These are phyloP conservation scores for Chironomus striatipennis DNA, from an alignment of 1,140 invertebrate genomes.

Conservation along the genomic window DNA sequence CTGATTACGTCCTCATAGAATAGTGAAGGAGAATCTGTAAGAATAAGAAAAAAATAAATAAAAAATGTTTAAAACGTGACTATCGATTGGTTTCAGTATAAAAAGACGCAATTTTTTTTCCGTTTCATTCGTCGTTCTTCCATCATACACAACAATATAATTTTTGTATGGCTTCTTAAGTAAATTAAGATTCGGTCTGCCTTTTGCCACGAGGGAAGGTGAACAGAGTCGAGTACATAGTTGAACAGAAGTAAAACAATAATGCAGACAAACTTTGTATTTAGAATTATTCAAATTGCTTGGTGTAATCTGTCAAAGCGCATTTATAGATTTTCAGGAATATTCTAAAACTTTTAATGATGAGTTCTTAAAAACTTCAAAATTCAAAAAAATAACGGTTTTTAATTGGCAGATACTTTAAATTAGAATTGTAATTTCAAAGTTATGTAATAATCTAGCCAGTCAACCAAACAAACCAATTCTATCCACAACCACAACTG, in stretches of 20 bases:
- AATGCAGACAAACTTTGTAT: not conserved
- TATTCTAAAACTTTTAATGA: too few relatives aligned
- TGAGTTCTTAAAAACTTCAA: too few relatives aligned
- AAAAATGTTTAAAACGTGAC: conserved; percentile 19
- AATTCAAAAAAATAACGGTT: too few relatives aligned
- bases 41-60: not conserved
- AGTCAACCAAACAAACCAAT: too few relatives aligned
- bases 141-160: not conserved
- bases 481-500: too few relatives aligned
- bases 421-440: too few relatives aligned
- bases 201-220: not conserved
- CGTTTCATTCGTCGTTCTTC: conserved; percentile 7
- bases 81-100: conserved; percentile 24
- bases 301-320: too few relatives aligned
- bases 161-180: conserved; percentile 18
- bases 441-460: too few relatives aligned
- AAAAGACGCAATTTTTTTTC: not conserved
- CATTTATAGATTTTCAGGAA: too few relatives aligned
- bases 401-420: too few relatives aligned
- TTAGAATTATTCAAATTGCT: too few relatives aligned
- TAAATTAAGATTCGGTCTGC: conserved; percentile 20
- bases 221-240: too few relatives aligned
- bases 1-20: conserved; percentile 22
- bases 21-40: conserved; percentile 5
- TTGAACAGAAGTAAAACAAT: not conserved